Evolutionary conservation across 2,888 invertebrate species (phyloP).

Genomic region (Shargacucullia verbasci): DNA sequence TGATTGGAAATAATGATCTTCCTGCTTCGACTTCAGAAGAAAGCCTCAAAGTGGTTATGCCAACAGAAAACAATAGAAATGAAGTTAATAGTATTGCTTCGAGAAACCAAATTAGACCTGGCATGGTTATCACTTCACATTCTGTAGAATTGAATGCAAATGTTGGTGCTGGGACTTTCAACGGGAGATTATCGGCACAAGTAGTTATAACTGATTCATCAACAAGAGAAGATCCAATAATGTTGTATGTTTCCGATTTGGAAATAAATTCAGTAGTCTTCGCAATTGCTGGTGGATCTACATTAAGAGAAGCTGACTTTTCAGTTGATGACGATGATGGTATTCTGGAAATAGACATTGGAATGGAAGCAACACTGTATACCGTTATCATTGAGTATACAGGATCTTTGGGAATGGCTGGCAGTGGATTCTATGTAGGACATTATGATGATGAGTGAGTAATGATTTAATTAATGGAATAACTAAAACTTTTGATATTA

Average conservation of each 20-base stretch:
- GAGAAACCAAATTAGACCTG: constrained; percentile 67
- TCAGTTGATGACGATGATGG: constrained; percentile 61
- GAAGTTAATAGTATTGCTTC: constrained; percentile 2
- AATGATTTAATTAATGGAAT: constrained; percentile 1
- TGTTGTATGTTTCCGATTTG: constrained; percentile 64
- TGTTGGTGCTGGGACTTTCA: constrained; percentile 58
- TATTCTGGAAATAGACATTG: constrained; percentile 64
- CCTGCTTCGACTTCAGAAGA: constrained; percentile 2
- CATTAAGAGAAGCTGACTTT: constrained; percentile 44
- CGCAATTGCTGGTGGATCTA: constrained; percentile 57
- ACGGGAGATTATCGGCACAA: constrained; percentile 60
- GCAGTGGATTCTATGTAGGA: constrained; percentile 66
- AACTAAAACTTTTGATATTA: no score
- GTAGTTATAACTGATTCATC: constrained; percentile 57
- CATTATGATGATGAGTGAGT: constrained; percentile 65
- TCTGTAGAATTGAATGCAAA: constrained; percentile 64
- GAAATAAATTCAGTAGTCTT: constrained; percentile 60
- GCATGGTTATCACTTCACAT: constrained; percentile 65
- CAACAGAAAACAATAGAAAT: not conserved
- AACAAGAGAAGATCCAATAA: constrained; percentile 63
- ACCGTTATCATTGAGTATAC: constrained; percentile 66
- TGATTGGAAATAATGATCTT: not conserved
- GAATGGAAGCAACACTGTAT: constrained; percentile 54
- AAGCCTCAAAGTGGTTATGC: constrained; percentile 11
- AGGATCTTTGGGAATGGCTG: constrained; percentile 58